Evolutionary conservation across 35 echinoderm and acorn worm genomes (phyloP), one percentile per base, ranked within the genome.

Genomic region (Heliocidaris tuberculata): DNA sequence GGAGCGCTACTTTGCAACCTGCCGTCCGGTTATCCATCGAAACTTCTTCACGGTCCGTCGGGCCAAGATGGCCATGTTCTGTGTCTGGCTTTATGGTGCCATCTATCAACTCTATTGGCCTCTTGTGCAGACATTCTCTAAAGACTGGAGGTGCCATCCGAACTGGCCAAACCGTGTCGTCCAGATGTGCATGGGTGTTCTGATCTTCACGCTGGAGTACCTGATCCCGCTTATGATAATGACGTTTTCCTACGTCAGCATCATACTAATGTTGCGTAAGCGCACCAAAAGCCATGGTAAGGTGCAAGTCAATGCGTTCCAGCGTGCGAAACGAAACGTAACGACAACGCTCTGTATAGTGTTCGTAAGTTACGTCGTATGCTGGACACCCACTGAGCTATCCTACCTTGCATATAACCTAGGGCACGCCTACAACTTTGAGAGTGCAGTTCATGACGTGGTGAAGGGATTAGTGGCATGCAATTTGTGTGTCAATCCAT

Each of bases 401-500:
- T 87, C 94, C 12, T 98, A 97, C 94, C 86, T 98, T 9, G 85
- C 94, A 29, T 96, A 96, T 16, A 97, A 96, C 47, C 88, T 97
- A 7, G 96, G 96, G 47, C 85, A 94, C 47, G 24, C 31, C 42
- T 97, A 97, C 24, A 89, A 95, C 90, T 98, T 97, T 86, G 85
- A 95, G 12, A 95, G 96, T 21, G 50, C 86, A 15, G 54, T 96
- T 13, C 95, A 97, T 85, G 93, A 94, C 48, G 86, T 94, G 5
- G 92, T 95, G 5, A 96, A 95, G 13, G 95, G 94, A n/a, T 70
- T 98, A 6, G 95, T 98, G 4, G 88, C 96, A 30, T 97, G 96
- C 94, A 98, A 98, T 32, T 96, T 98, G 96, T 98, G 96, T 88
- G 92, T 96, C 13, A 96, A 97, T 86, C 97, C 97, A 31, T 94